Base-by-base conservation (phyloP, 2,888 invertebrate species). In the Agrenia bidenticulata region DNA sequence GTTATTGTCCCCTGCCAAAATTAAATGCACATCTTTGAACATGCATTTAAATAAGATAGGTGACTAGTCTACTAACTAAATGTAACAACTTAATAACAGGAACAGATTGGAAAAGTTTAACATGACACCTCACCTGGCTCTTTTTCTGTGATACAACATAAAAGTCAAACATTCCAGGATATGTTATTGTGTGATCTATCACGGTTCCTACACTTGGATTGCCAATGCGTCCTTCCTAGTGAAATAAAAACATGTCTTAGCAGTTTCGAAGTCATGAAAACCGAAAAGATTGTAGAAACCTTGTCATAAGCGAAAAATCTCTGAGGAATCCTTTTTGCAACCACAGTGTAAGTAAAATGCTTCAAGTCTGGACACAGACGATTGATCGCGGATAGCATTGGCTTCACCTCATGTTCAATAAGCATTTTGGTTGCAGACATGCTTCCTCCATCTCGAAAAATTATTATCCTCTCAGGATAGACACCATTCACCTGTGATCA, bases 371-470 rank as follows among this genome's bases (percentile, higher is more conserved):
- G 27, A 5, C 45, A 39, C 0, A 92, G 89, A 1, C 49, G 23
- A 0, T 81, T 78, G 78, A 89, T 90, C 56, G 84, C 83, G 0
- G 83, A 78, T 70, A 83, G 77, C 73, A 93, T 80, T 76, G 92
- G 94, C 0, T 86, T 84, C 1, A 94, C 85, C 81, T 98, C 97
- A 77, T 89, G 89, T 1, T 88, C 83, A 13, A 83, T 79, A 4
- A 91, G 85, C 0, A 85, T 78, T 2, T 86, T 84, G 26, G 97
- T 78, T 77, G 94, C 88, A 0, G 95, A 94, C 78, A 96, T 93
- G 2, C 94, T 89, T 0, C 97, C 92, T 41, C 97, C 97, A 80
- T 98, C 97, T 66, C 97, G 85, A 81, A 87, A 96, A 37, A 97
- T 86, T 9, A 97, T 85, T 37, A 97, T 88, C 74, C 86, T 86